Percentiles rank a stretch among this genome's conserved stretches.
phyloP scores from a whole-genome alignment of 2,113 vertebrate genomes.

The Dunckerocampus dactyliophorus region DNA sequence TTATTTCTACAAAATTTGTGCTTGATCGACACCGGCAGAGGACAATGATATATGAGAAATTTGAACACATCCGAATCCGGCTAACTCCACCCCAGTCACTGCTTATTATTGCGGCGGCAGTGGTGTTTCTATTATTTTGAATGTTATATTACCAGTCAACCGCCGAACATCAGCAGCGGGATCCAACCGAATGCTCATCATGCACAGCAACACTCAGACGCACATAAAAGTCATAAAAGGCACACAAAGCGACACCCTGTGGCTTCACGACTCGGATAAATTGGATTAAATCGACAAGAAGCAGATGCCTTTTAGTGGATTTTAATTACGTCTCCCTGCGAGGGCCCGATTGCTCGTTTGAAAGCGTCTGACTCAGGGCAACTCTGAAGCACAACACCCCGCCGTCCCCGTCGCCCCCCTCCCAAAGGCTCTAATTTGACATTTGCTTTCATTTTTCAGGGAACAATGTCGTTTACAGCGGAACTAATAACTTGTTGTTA shows the following conservation, averaged over 20 bases:
- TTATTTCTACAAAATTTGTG: too few relatives aligned
- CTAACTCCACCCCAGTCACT: too few relatives aligned
- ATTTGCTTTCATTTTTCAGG: neutral
- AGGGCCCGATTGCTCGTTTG: constrained; percentile 28
- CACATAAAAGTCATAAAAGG: neutral
- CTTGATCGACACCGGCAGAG: too few relatives aligned
- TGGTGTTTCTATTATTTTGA: too few relatives aligned
- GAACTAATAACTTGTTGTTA: too few relatives aligned
- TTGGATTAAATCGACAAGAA: constrained; percentile 49
- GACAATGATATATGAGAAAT: too few relatives aligned
- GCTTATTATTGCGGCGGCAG: too few relatives aligned
- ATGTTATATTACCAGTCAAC: too few relatives aligned
- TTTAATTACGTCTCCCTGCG: constrained; percentile 47
- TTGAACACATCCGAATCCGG: too few relatives aligned
- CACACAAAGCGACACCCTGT: constrained; percentile 28
- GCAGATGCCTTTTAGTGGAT: constrained; percentile 58
- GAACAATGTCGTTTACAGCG: too few relatives aligned
- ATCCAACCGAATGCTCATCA: neutral
- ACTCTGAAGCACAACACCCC: constrained; percentile 3
- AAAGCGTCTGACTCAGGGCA: constrained; percentile 10
- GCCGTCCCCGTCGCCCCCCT: neutral
- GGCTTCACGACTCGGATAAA: constrained; percentile 40
- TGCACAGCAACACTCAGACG: neutral
- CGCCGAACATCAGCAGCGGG: too few relatives aligned
- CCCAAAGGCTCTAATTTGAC: neutral